These are phyloP conservation scores for Girardinus metallicus DNA, from an alignment of 2,797 vertebrate genomes.

Conservation along the genomic window DNA sequence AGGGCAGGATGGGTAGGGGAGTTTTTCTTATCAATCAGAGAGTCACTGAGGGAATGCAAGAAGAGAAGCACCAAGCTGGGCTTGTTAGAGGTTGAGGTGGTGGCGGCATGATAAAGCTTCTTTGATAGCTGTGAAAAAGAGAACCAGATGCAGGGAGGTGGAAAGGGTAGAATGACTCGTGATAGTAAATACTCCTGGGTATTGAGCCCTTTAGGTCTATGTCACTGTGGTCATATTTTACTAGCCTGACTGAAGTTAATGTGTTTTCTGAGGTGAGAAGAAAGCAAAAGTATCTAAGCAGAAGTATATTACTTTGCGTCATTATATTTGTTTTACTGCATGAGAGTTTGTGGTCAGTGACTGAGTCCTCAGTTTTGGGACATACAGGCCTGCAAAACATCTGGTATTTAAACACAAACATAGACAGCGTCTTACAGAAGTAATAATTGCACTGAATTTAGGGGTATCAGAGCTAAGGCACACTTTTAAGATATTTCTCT, in stretches of 20 bases:
- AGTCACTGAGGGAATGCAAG: constrained; percentile 66
- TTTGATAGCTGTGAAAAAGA: constrained; percentile 72
- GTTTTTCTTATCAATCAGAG: constrained; percentile 82
- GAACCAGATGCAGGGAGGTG: constrained; percentile 68
- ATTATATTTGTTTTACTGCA: constrained; percentile 13
- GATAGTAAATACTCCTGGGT: constrained; percentile 67
- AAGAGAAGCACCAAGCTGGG: constrained; percentile 69
- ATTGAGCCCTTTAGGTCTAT: constrained; percentile 65
- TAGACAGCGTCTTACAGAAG: neutral
- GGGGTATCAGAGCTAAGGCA: neutral
- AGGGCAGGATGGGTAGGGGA: constrained; percentile 74
- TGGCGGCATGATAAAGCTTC: constrained; percentile 55
- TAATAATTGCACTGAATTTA: neutral
- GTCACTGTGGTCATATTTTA: constrained; percentile 62
- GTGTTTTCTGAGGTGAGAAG: constrained; percentile 45
- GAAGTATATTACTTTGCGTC: constrained; percentile 13
- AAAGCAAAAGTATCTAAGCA: constrained; percentile 29
- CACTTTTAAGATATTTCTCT: neutral
- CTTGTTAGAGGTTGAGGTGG: constrained; percentile 29
- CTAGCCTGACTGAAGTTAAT: constrained; percentile 56
- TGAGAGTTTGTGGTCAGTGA: neutral
- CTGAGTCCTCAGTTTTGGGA: neutral
- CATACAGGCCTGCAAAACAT: neutral
- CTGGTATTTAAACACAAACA: neutral
- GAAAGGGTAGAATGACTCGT: constrained; percentile 50